phyloP scores from a whole-genome alignment of 2,888 invertebrate species.

The Osedax fenrisi region DNA sequence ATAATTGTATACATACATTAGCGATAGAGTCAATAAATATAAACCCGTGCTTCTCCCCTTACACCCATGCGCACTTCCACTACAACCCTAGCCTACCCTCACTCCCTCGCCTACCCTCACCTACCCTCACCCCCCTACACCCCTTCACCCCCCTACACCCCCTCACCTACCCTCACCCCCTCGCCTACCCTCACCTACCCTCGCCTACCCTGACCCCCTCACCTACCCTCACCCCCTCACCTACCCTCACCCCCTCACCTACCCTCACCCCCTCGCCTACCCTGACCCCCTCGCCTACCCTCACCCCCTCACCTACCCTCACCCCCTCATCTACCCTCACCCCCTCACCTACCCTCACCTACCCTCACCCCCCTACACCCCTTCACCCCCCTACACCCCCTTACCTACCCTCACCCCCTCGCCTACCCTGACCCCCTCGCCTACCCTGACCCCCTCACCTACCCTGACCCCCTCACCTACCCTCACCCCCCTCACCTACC shows the following conservation, averaged over 20 bases:
- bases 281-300: background rate
- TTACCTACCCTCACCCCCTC: background rate
- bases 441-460: background rate
- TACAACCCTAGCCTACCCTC: background rate
- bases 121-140: background rate
- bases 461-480: background rate
- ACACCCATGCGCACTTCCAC: background rate
- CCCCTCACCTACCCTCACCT: background rate
- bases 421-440: background rate
- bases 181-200: background rate
- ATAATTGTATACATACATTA: no score
- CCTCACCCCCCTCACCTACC: slow-evolving; percentile 51
- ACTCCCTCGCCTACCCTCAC: background rate
- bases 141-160: background rate
- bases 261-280: no score
- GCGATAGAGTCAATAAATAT: no score
- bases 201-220: background rate
- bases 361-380: no score
- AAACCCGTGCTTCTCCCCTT: no score
- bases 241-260: no score
- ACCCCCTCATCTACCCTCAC: background rate
- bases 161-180: background rate
- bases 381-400: background rate
- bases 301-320: background rate
- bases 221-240: no score